Evolutionary conservation across 2,888 invertebrate genomes (phyloP).

Genomic region (Drosophila meridiana): DNA sequence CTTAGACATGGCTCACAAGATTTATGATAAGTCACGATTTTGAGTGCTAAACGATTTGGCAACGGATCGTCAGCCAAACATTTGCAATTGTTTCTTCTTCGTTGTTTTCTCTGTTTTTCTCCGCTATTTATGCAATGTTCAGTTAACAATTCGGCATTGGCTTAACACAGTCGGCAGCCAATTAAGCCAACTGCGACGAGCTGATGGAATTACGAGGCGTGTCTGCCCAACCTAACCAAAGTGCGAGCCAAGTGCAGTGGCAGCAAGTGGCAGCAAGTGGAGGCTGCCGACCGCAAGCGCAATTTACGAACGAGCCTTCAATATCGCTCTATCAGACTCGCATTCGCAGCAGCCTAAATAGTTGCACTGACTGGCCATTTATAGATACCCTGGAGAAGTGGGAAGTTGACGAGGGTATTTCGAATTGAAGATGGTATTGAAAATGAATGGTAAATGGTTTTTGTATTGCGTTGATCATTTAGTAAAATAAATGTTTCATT

Average conservation of each 20-base stretch:
- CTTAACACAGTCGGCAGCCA: slow-evolving; percentile 56
- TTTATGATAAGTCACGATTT: slow-evolving; percentile 79
- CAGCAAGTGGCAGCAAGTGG: slow-evolving; percentile 14
- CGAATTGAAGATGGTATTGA: too few species aligned
- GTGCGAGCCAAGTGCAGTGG: slow-evolving; percentile 26
- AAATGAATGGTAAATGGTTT: too few species aligned
- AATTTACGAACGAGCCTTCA: slow-evolving; percentile 28
- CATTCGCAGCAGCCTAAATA: slow-evolving; percentile 5
- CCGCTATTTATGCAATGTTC: slow-evolving; percentile 31
- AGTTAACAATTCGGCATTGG: slow-evolving; percentile 30
- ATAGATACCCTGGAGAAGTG: neutral
- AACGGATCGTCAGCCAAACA: slow-evolving; percentile 24
- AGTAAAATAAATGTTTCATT: too few species aligned
- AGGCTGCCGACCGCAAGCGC: slow-evolving; percentile 16
- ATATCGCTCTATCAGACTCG: slow-evolving; percentile 5
- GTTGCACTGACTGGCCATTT: slow-evolving; percentile 2
- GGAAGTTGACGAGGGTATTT: neutral
- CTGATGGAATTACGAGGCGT: slow-evolving; percentile 65
- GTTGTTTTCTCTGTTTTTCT: neutral
- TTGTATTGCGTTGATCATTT: too few species aligned
- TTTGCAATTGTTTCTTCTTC: slow-evolving; percentile 38
- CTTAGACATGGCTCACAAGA: slow-evolving; percentile 50
- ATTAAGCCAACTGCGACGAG: slow-evolving; percentile 50
- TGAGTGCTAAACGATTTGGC: slow-evolving; percentile 51
- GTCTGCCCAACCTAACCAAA: slow-evolving; percentile 9